phyloP scores from a whole-genome alignment of 2,113 vertebrate species.

The Ameiurus melas region DNA sequence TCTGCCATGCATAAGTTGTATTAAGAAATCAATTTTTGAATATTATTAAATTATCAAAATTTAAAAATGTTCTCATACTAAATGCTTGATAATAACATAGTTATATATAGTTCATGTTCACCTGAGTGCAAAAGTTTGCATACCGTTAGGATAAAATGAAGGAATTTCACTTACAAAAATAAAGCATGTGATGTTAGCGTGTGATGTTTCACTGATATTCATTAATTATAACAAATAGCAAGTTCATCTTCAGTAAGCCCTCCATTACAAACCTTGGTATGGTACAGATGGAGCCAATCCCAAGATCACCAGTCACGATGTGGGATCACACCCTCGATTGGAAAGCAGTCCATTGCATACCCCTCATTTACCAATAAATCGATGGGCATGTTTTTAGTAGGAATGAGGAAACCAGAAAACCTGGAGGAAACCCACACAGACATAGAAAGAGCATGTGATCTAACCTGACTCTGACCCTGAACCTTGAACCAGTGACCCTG shows the following conservation, averaged over 20 bases:
- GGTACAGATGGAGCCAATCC: not conserved
- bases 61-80: not conserved
- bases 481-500: too few species aligned
- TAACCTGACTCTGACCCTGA: too few species aligned
- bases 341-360: not conserved
- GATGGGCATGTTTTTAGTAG: not conserved
- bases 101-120: not conserved
- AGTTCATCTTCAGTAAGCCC: not conserved
- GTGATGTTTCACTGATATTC: not conserved
- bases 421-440: too few species aligned
- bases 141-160: not conserved
- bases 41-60: not conserved
- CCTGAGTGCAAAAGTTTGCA: not conserved
- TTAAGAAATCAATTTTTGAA: not conserved
- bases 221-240: not conserved
- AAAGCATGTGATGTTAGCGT: not conserved
- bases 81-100: not conserved
- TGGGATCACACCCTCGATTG: not conserved
- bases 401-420: not conserved
- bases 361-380: not conserved
- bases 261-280: not conserved
- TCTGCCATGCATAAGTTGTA: not conserved
- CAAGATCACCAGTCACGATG: not conserved
- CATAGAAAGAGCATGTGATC: too few species aligned
- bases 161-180: not conserved